Evolutionary conservation across 2,888 invertebrate species (phyloP).

Genomic region (Philonicus albiceps): DNA sequence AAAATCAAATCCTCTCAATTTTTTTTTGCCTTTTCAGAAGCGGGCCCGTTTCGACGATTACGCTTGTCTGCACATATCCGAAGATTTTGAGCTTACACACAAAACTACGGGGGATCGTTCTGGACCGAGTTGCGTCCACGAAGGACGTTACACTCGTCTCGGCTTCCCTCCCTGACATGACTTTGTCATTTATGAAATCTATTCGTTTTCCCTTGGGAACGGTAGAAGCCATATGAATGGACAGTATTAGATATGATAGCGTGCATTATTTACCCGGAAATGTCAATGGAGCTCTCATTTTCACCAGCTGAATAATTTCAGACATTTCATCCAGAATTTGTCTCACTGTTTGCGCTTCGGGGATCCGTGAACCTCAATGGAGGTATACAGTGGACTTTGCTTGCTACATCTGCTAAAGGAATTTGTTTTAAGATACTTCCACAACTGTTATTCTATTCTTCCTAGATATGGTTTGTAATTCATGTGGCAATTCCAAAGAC

Average conservation of each 20-base stretch:
- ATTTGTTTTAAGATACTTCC: background rate
- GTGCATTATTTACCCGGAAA: slow-evolving; percentile 26
- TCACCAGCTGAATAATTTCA: slow-evolving; percentile 19
- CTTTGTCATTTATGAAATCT: slow-evolving; percentile 27
- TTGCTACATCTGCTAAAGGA: background rate
- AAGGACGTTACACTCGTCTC: slow-evolving; percentile 6
- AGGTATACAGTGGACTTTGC: background rate
- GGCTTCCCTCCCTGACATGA: slow-evolving; percentile 3
- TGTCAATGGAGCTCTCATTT: slow-evolving; percentile 8
- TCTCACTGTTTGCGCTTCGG: background rate
- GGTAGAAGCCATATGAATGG: background rate
- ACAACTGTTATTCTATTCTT: background rate
- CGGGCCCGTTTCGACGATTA: background rate
- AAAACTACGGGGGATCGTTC: background rate
- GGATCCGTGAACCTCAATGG: background rate
- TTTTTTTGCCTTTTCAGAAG: background rate
- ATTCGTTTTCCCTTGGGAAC: background rate
- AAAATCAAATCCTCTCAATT: slow-evolving; percentile 21
- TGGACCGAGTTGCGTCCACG: background rate
- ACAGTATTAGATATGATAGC: slow-evolving; percentile 9
- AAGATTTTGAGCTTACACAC: slow-evolving; percentile 20
- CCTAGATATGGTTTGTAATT: background rate
- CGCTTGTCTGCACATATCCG: slow-evolving; percentile 23
- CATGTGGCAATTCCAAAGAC: background rate
- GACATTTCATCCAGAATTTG: background rate